Base-by-base conservation (phyloP, 2,797 vertebrate species). In the Muscicapa comitata region DNA sequence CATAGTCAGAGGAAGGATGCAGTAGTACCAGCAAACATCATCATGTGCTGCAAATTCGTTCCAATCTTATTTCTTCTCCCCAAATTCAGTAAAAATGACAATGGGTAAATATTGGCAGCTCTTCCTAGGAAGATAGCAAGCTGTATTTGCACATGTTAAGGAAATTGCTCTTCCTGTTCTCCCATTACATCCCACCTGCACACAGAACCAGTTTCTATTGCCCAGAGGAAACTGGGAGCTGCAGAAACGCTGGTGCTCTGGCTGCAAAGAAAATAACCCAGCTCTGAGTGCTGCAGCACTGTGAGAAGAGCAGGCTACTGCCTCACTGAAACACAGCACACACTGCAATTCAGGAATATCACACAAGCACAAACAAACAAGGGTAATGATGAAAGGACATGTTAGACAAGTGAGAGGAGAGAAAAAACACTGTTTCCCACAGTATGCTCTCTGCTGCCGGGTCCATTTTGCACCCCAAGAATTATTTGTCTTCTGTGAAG, bases 11-110 rank as follows among this genome's bases (percentile, higher is more conserved):
- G 31, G 57, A 62, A 71, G 43, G 26, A 29, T 26, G 23, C 20
- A 23, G 9, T 72, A 87, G 10, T 95, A 99, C 99, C 99, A 71
- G 99, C 99, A 98, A 99, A 99, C 99, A 99, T 99, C 99, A 99
- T 99, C 99, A 99, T 99, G 96, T 99, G 99, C 96, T 99, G 99
- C 94, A 99, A 98, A 97, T 99, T 99, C 57, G 98, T 98, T 94
- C 98, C 98, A 58, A 99, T 99, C 98, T 99, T 99, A 97, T 99
- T 99, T 96, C 98, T 98, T 86, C 99, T 98, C 40, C 99, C 99
- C 97, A 99, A 86, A 97, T 99, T 99, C 77, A 99, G 98, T 92
- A 99, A 98, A 95, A 99, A 98, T 37, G 99, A 99, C 53, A 99
- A 98, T 4, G 99, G 99, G 94, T 99, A 99, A 97, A 99, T 99